phyloP scores from a whole-genome alignment of 1,140 invertebrate species.

The Drosophila guanche region DNA sequence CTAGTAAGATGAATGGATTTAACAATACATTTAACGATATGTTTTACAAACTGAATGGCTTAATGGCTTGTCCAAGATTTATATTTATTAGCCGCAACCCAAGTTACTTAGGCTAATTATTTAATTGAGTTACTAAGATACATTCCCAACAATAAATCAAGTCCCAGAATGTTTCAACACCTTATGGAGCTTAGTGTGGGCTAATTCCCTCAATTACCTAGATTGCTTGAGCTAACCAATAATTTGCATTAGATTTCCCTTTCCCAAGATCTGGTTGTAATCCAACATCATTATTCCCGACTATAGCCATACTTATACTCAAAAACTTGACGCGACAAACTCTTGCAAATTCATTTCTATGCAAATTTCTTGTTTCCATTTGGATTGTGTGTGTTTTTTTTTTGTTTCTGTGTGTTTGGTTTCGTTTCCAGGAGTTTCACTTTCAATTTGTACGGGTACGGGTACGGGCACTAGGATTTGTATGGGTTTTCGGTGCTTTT shows the following conservation, averaged over 20 bases:
- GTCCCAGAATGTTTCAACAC: no score
- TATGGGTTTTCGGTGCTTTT: conserved; percentile 60
- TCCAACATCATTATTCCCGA: conserved; percentile 39
- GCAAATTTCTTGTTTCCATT: conserved; percentile 80
- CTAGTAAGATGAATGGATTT: conserved; percentile 39
- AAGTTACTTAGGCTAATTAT: conserved; percentile 7
- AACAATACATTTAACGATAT: conserved; percentile 39
- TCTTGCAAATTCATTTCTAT: conserved; percentile 80
- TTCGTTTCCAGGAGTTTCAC: conserved; percentile 65
- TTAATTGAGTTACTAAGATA: conserved; percentile 1
- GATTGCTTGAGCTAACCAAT: conserved; percentile 11
- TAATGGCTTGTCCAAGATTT: no score
- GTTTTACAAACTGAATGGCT: conserved; percentile 23
- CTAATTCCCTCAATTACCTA: conserved; percentile 23
- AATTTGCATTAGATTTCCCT: conserved; percentile 37
- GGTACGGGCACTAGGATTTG: not conserved
- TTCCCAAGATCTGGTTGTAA: conserved; percentile 30
- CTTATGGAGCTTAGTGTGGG: not conserved
- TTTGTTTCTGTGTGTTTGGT: conserved; percentile 30
- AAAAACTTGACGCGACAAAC: conserved; percentile 46
- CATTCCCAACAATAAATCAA: no score
- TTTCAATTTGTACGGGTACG: conserved; percentile 67
- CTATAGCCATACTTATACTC: conserved; percentile 27
- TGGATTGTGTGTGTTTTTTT: conserved; percentile 52
- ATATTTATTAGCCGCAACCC: conserved; percentile 26